Percentiles rank a stretch among this genome's conserved stretches.
Conservation (phyloP, 2,888 invertebrate species). For the Flabesymbios commensalis region DNA sequence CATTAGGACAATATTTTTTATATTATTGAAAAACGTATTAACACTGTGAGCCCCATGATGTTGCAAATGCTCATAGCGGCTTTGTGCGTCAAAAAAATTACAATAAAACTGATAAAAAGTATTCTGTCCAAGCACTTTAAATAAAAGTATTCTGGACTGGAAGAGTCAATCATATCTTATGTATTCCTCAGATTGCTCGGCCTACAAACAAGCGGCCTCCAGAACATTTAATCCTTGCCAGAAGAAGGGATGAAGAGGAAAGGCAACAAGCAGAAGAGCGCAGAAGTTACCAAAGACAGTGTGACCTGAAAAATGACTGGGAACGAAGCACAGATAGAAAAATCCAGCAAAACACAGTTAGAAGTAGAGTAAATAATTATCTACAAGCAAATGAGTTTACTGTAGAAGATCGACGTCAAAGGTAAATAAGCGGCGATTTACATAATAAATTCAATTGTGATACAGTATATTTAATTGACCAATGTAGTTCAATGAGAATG, state of each 20-base stretch:
- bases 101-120: too few relatives aligned
- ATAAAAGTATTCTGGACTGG: too few relatives aligned
- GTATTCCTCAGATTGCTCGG: conserved; percentile 54
- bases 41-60: too few relatives aligned
- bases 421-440: conserved; percentile 35
- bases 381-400: conserved; percentile 48
- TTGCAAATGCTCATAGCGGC: too few relatives aligned
- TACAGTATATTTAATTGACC: background rate
- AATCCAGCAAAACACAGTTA: conserved; percentile 49
- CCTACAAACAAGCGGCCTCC: conserved; percentile 50
- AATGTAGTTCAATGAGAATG: background rate
- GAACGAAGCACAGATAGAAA: conserved; percentile 53
- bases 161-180: too few relatives aligned
- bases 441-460: background rate
- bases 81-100: too few relatives aligned
- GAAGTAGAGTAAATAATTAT: conserved; percentile 44
- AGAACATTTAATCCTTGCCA: conserved; percentile 53
- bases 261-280: conserved; percentile 42
- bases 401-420: conserved; percentile 55
- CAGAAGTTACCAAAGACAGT: conserved; percentile 47
- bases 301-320: conserved; percentile 58
- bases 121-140: too few relatives aligned
- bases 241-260: conserved; percentile 50
- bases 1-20: too few relatives aligned
- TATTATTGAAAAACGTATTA: too few relatives aligned